Percentiles rank a stretch among this genome's conserved stretches.
Evolutionary conservation across 1,140 invertebrate species (phyloP).

Genomic region (Thaumetopoea pityocampa): DNA sequence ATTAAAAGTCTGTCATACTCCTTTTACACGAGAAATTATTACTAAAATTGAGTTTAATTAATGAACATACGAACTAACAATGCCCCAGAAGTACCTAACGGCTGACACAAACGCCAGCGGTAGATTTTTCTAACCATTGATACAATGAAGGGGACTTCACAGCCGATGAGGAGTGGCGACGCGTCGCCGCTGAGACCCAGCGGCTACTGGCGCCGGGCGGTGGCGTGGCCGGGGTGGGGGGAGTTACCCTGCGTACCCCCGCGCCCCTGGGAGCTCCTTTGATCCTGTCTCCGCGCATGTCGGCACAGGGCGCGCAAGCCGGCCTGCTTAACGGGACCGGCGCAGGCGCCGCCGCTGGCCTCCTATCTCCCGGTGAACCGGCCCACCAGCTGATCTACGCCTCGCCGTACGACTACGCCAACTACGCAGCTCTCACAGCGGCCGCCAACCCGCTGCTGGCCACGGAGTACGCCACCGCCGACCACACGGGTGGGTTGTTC

Average conservation of each 20-base stretch:
- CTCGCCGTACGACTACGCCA: slow-evolving; percentile 88
- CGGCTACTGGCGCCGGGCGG: slow-evolving; percentile 81
- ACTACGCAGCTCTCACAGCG: slow-evolving; percentile 89
- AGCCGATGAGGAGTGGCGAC: slow-evolving; percentile 86
- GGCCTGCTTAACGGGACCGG: slow-evolving; percentile 79
- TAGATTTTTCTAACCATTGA: slow-evolving; percentile 20
- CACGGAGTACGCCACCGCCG: slow-evolving; percentile 86
- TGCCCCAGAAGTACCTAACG: no score
- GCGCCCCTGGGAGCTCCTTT: slow-evolving; percentile 88
- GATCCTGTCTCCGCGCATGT: slow-evolving; percentile 90
- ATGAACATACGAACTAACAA: no score
- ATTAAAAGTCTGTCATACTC: no score
- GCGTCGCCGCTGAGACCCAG: slow-evolving; percentile 85
- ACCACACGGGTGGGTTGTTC: slow-evolving; percentile 97
- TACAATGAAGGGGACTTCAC: slow-evolving; percentile 68
- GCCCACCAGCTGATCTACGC: slow-evolving; percentile 85
- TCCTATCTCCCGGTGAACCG: slow-evolving; percentile 78
- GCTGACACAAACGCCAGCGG: no score
- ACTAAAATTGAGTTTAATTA: no score
- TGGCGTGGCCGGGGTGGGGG: slow-evolving; percentile 76
- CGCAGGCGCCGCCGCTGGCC: slow-evolving; percentile 77
- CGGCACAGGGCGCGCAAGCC: slow-evolving; percentile 85
- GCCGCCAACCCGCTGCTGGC: slow-evolving; percentile 87
- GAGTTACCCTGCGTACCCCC: slow-evolving; percentile 81
- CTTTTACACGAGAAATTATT: no score